phyloP scores from a whole-genome alignment of 2,888 invertebrate species.

The Eristalis arbustorum region DNA sequence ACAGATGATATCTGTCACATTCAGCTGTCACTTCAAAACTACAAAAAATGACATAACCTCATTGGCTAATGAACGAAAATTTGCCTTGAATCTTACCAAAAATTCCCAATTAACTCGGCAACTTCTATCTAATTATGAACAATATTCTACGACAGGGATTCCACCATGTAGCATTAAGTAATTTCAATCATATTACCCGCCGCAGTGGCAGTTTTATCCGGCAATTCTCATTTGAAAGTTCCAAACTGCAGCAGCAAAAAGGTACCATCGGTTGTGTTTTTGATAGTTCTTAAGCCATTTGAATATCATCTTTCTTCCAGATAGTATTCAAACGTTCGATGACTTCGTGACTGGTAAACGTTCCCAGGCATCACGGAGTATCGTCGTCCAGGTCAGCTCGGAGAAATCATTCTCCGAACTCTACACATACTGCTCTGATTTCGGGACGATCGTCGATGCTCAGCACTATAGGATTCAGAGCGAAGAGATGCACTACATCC shows the following conservation, averaged over 20 bases:
- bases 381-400: conserved; percentile 89
- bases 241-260: conserved; percentile 38
- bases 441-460: conserved; percentile 84
- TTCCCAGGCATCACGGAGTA: conserved; percentile 85
- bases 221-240: conserved; percentile 32
- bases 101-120: conserved; percentile 20
- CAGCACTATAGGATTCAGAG: conserved; percentile 82
- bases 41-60: conserved; percentile 61
- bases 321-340: conserved; percentile 79
- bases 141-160: conserved; percentile 58
- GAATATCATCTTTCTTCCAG: conserved; percentile 12
- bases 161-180: conserved; percentile 29
- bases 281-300: background rate
- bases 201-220: background rate
- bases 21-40: conserved; percentile 1
- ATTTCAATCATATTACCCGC: conserved; percentile 17
- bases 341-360: conserved; percentile 83
- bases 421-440: conserved; percentile 85
- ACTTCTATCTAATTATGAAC: conserved; percentile 48
- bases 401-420: conserved; percentile 85
- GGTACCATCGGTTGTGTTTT: conserved; percentile 46
- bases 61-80: conserved; percentile 25
- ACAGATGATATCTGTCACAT: conserved; percentile 20
- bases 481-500: conserved; percentile 86
- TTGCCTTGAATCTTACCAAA: background rate